Evolutionary conservation across 2,888 invertebrate species (phyloP).

Genomic region (Melitaea athalia): DNA sequence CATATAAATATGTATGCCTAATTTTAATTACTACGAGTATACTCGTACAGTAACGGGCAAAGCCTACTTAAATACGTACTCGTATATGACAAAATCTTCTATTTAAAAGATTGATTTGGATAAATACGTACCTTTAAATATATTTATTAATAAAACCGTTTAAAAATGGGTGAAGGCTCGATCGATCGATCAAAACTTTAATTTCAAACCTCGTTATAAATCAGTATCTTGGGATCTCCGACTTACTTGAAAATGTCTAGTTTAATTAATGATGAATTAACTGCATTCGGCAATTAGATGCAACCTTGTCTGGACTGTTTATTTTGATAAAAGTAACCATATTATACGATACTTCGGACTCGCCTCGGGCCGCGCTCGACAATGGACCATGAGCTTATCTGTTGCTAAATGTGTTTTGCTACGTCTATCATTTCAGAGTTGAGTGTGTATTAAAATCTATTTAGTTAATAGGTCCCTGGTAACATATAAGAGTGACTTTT

Average conservation of each 20-base stretch:
- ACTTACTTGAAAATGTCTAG: constrained; percentile 40
- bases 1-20: too few relatives aligned
- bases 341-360: constrained; percentile 14
- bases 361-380: constrained; percentile 7
- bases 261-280: constrained; percentile 47
- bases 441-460: constrained; percentile 2
- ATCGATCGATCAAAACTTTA: constrained; percentile 46
- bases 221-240: constrained; percentile 29
- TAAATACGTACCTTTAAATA: background rate
- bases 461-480: background rate
- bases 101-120: background rate
- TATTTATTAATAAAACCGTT: too few relatives aligned
- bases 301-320: constrained; percentile 52
- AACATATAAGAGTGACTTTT: too few relatives aligned
- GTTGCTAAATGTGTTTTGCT: constrained; percentile 2
- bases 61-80: too few relatives aligned
- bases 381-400: background rate
- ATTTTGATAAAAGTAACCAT: constrained; percentile 44
- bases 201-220: constrained; percentile 47
- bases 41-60: too few relatives aligned
- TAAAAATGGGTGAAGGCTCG: constrained; percentile 50
- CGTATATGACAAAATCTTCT: background rate
- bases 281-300: constrained; percentile 45
- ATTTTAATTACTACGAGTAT: too few relatives aligned
- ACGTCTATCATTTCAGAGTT: background rate